phyloP scores from a whole-genome alignment of 1,140 invertebrate genomes.

The Anthonomus grandis region DNA sequence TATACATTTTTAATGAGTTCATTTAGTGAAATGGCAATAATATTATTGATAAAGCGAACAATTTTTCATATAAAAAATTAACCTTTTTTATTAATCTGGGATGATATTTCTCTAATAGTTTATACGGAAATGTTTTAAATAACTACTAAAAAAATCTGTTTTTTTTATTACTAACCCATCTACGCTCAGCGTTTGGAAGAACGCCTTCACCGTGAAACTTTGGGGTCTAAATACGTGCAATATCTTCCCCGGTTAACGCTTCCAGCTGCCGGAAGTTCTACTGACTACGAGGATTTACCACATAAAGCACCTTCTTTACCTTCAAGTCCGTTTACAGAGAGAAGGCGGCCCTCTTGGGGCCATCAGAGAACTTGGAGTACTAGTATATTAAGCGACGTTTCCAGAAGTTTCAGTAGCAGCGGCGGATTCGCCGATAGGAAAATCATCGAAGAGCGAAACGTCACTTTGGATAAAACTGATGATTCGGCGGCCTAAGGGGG shows the following conservation, averaged over 20 bases:
- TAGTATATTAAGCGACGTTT: constrained; percentile 13
- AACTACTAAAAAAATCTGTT: too few species aligned
- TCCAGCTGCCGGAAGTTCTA: constrained; percentile 21
- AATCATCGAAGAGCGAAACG: background rate
- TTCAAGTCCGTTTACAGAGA: constrained; percentile 35
- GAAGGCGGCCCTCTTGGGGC: constrained; percentile 35
- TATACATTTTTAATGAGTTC: too few species aligned
- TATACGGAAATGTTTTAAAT: too few species aligned
- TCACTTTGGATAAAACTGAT: constrained; percentile 8
- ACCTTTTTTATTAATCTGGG: too few species aligned
- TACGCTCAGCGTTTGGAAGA: too few species aligned
- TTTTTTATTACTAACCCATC: too few species aligned
- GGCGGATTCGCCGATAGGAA: background rate
- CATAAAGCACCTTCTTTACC: constrained; percentile 31
- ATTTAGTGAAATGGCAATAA: too few species aligned
- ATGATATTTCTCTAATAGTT: too few species aligned
- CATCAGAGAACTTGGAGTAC: constrained; percentile 44
- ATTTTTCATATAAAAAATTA: too few species aligned
- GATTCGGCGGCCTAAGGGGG: constrained; percentile 30
- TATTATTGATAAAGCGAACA: too few species aligned
- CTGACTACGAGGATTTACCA: constrained; percentile 13
- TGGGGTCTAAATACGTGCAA: constrained; percentile 24
- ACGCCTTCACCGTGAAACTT: constrained; percentile 30
- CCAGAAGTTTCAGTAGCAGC: constrained; percentile 1
- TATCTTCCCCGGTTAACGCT: constrained; percentile 33